These are phyloP conservation scores for Cenopis cana DNA, from an alignment of 2,888 invertebrate genomes.

Conservation along the genomic window DNA sequence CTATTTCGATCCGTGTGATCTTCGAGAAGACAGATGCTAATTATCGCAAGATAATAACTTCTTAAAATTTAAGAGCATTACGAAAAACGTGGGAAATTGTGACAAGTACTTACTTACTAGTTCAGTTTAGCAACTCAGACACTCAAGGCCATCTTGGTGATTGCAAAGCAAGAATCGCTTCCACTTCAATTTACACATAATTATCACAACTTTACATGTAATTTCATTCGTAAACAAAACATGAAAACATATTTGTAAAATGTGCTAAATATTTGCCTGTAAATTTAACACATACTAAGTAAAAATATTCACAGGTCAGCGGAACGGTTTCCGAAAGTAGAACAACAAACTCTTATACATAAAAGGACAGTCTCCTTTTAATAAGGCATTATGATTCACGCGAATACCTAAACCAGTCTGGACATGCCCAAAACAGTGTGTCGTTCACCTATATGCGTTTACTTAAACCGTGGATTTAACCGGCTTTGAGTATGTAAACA, in stretches of 20 bases:
- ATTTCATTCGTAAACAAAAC: slow-evolving; percentile 7
- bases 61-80: neutral
- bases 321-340: slow-evolving; percentile 30
- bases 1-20: too few relatives aligned
- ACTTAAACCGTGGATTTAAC: slow-evolving; percentile 31
- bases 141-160: neutral
- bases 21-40: too few relatives aligned
- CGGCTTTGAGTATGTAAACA: slow-evolving; percentile 23
- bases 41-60: neutral
- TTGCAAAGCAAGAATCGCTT: neutral
- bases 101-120: neutral
- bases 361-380: slow-evolving; percentile 21
- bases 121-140: neutral
- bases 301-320: slow-evolving; percentile 10
- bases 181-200: slow-evolving; percentile 5
- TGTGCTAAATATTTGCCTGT: slow-evolving; percentile 10
- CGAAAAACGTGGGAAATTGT: neutral
- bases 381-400: slow-evolving; percentile 34
- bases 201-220: neutral
- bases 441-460: slow-evolving; percentile 35
- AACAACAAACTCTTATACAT: slow-evolving; percentile 26
- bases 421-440: slow-evolving; percentile 24
- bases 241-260: neutral
- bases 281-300: slow-evolving; percentile 6
- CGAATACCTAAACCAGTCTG: slow-evolving; percentile 34